Evolutionary conservation across 2,113 vertebrate genomes (phyloP).

Genomic region (Myotis lucifugus): DNA sequence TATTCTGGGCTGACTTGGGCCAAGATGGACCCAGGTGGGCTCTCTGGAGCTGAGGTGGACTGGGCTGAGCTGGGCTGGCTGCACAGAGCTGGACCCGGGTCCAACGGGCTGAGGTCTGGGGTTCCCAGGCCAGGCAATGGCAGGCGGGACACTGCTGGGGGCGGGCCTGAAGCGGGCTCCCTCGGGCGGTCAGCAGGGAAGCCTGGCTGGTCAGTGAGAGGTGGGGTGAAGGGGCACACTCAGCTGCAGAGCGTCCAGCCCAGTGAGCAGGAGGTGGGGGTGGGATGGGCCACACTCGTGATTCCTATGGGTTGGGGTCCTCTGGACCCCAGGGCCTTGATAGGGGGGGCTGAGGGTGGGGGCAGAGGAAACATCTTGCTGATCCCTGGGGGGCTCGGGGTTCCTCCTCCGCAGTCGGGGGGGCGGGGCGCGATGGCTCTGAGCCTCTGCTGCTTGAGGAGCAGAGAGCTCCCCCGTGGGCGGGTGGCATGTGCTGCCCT

Average conservation of each 20-base stretch:
- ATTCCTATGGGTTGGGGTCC: not conserved
- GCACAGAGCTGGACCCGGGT: accelerated
- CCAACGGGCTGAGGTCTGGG: not conserved
- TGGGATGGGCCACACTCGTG: not conserved
- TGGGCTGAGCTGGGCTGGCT: not conserved
- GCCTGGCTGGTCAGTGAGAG: too few species aligned
- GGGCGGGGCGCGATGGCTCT: not conserved
- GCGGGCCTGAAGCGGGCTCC: not conserved
- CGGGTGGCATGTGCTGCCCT: not conserved
- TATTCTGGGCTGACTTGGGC: not conserved
- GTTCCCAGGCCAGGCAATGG: accelerated
- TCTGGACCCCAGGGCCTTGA: not conserved
- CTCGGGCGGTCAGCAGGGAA: not conserved
- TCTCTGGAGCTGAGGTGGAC: too few species aligned
- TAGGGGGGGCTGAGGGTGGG: too few species aligned
- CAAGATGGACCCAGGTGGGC: not conserved
- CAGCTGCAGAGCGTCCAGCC: not conserved
- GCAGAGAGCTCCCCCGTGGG: too few species aligned
- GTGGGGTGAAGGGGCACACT: not conserved
- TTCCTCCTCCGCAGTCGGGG: too few species aligned
- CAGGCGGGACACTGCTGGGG: accelerated
- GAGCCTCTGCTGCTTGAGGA: not conserved
- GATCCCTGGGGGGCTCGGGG: not conserved
- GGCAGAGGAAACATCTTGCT: not conserved
- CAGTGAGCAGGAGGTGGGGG: not conserved